phyloP scores from a whole-genome alignment of 2,797 vertebrate genomes.

The Crypturellus tataupa region DNA sequence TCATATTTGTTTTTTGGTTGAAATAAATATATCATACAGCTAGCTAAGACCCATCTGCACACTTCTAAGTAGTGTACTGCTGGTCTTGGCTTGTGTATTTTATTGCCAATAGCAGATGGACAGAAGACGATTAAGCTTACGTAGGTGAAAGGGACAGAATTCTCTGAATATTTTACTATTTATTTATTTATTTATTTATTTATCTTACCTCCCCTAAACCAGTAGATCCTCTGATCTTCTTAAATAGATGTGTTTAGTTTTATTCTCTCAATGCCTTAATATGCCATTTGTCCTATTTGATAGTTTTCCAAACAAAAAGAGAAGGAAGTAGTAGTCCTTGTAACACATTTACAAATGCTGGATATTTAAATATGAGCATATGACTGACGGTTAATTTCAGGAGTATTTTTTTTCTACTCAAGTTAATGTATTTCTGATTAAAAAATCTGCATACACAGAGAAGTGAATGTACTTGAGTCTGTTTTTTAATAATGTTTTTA shows the following conservation, averaged over 20 bases:
- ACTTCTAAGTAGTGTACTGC: not conserved
- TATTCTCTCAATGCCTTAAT: not conserved
- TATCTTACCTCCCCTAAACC: not conserved
- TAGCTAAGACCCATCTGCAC: not conserved
- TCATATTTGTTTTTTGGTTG: not conserved
- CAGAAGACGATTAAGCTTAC: not conserved
- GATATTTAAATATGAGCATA: not conserved
- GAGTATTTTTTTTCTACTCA: not conserved
- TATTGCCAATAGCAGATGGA: not conserved
- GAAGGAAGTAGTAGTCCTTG: fast-evolving
- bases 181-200: not conserved
- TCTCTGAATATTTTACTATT: not conserved
- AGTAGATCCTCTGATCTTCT: not conserved
- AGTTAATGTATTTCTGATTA: not conserved
- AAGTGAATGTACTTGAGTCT: not conserved
- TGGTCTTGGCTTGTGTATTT: not conserved
- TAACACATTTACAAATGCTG: not conserved
- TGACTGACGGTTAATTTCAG: not conserved
- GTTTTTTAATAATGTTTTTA: not conserved
- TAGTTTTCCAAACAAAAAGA: not conserved
- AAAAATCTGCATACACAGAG: not conserved
- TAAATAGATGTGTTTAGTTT: not conserved
- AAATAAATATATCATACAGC: not conserved
- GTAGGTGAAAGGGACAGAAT: not conserved
- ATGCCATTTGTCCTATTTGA: not conserved